A percentile compares a stretch with the other conserved stretches of the same genome.
Evolutionary conservation across 2,888 invertebrate genomes (phyloP).

Genomic region (Griposia aprilina): DNA sequence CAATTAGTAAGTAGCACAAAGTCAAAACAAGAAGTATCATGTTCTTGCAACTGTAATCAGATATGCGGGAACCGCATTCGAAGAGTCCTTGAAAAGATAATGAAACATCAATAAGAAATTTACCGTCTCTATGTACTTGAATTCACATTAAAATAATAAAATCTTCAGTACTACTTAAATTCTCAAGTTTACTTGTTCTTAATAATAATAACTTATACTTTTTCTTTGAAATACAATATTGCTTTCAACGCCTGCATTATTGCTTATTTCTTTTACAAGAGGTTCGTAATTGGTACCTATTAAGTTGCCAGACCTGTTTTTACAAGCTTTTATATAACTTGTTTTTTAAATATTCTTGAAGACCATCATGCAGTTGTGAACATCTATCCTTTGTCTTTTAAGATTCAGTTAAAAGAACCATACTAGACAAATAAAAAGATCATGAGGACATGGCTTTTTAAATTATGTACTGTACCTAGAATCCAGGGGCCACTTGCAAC

Average conservation of each 20-base stretch:
- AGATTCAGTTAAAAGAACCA: not conserved
- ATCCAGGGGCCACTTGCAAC: not conserved
- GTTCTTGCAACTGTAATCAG: conserved; percentile 13
- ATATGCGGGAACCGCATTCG: not conserved
- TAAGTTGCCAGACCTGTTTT: not conserved
- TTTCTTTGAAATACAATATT: conserved; percentile 49
- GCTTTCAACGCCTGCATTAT: conserved; percentile 34
- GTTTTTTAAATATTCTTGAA: not conserved
- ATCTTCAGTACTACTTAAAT: conserved; percentile 27
- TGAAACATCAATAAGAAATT: conserved; percentile 15
- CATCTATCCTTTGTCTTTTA: not conserved
- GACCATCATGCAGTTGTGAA: not conserved
- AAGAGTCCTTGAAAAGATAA: not conserved
- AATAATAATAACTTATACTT: conserved; percentile 30
- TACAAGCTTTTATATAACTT: no score
- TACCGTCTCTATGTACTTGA: not conserved
- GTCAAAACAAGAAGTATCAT: not conserved
- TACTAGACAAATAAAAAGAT: not conserved
- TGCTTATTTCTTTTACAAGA: conserved; percentile 11
- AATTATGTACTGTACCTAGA: not conserved
- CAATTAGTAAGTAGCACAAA: not conserved
- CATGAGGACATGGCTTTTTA: not conserved
- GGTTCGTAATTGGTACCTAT: conserved; percentile 15
- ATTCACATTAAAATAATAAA: conserved; percentile 21
- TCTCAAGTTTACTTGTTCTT: conserved; percentile 39